phyloP scores from a whole-genome alignment of 2,113 vertebrate genomes.

The Podarcis muralis region DNA sequence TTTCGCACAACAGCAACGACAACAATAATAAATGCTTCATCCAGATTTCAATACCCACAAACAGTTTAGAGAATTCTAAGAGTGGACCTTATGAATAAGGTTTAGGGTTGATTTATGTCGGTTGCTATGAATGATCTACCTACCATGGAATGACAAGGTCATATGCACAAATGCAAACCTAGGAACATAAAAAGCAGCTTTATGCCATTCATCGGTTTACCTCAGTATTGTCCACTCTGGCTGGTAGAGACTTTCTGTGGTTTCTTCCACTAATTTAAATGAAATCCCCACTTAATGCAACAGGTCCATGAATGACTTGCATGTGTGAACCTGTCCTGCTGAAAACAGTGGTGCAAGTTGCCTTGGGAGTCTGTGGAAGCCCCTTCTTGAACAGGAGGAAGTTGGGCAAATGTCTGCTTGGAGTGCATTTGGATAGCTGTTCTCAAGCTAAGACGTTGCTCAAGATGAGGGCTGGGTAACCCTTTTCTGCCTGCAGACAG shows the following conservation, averaged over 20 bases:
- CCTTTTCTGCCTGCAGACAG: too few species aligned
- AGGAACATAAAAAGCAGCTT: too few species aligned
- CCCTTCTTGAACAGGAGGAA: background rate
- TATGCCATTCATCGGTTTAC: too few species aligned
- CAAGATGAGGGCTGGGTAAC: too few species aligned
- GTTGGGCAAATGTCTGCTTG: background rate
- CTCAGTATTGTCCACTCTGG: too few species aligned
- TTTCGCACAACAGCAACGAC: too few species aligned
- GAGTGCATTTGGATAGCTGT: background rate
- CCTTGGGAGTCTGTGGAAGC: too few species aligned
- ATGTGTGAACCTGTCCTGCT: background rate
- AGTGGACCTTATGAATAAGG: too few species aligned
- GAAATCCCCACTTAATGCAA: background rate
- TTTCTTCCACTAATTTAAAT: background rate
- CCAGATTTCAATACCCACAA: background rate
- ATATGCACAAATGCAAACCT: too few species aligned
- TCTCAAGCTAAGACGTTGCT: too few species aligned
- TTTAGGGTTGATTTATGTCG: background rate
- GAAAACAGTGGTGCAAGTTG: background rate
- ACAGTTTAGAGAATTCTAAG: background rate
- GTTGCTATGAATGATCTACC: background rate
- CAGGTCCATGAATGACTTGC: background rate
- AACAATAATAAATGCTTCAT: too few species aligned
- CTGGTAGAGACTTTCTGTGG: background rate
- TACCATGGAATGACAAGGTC: background rate